Conservation (phyloP, 1,140 invertebrate species). For the Notospermus geniculatus region DNA sequence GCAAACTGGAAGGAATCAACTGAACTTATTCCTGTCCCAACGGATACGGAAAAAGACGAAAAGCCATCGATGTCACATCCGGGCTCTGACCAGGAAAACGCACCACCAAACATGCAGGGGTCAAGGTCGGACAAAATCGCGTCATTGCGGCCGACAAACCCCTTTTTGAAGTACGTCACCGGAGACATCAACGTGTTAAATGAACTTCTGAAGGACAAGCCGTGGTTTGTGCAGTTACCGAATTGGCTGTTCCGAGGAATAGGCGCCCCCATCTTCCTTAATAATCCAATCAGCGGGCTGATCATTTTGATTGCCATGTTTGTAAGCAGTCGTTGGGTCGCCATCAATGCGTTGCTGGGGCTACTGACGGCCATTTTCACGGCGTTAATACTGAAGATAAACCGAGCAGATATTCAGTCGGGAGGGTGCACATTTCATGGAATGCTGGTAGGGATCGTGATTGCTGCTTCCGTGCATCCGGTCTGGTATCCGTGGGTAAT, state of each 20-base stretch:
- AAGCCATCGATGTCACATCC: no score
- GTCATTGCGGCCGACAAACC: not conserved
- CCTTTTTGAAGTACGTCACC: conserved; percentile 2
- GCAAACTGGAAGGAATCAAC: no score
- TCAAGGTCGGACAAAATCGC: no score
- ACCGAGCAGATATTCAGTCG: not conserved
- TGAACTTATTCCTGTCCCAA: no score
- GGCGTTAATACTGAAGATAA: not conserved
- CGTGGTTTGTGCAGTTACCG: not conserved
- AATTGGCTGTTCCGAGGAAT: conserved; percentile 6
- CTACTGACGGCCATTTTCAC: not conserved
- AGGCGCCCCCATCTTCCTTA: conserved; percentile 3
- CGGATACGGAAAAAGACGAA: no score
- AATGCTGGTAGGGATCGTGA: not conserved
- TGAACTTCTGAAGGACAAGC: not conserved
- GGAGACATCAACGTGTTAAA: conserved; percentile 1
- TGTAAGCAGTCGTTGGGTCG: not conserved
- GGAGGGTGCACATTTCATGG: conserved; percentile 7
- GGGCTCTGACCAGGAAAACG: no score
- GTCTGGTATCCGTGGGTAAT: not conserved
- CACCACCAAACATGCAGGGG: no score
- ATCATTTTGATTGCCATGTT: conserved; percentile 2
- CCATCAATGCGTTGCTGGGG: not conserved
- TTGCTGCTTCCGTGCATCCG: not conserved
- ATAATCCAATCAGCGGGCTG: conserved; percentile 10